Conservation (phyloP, 2,888 invertebrate genomes). For the Platycnemis pennipes region DNA sequence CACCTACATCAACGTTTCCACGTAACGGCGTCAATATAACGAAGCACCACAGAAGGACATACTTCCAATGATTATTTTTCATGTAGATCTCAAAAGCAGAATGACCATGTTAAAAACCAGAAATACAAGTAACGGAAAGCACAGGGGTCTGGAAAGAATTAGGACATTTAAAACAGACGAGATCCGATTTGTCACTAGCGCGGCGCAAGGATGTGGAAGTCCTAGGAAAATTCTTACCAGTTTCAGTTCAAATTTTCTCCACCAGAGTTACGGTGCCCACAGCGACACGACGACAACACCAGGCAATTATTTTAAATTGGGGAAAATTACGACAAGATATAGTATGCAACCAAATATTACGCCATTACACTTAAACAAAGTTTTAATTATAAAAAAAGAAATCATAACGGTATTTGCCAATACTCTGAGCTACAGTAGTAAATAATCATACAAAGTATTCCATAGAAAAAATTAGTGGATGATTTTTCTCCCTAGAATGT, state of each 20-base stretch:
- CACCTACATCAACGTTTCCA: constrained; percentile 34
- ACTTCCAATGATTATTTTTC: constrained; percentile 27
- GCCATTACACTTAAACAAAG: too few species aligned
- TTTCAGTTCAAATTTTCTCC: neutral
- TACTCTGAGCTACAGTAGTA: too few species aligned
- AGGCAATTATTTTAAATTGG: too few species aligned
- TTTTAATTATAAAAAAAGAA: too few species aligned
- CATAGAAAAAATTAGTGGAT: too few species aligned
- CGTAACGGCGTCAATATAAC: constrained; percentile 9
- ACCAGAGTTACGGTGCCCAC: neutral
- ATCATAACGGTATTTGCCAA: too few species aligned
- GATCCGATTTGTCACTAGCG: constrained; percentile 22
- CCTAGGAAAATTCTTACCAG: neutral
- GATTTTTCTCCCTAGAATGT: too few species aligned
- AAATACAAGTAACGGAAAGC: constrained; percentile 63
- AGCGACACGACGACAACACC: neutral
- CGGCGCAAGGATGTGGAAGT: neutral
- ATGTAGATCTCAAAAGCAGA: constrained; percentile 43
- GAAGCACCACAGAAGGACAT: constrained; percentile 30
- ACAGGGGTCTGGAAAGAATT: constrained; percentile 65
- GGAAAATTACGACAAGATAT: too few species aligned
- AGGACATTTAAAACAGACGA: constrained; percentile 49
- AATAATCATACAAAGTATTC: too few species aligned
- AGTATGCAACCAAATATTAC: too few species aligned
- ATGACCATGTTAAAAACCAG: constrained; percentile 67